phyloP scores from a whole-genome alignment of 2,797 vertebrate species.

The Neosilurus mollespiculum region DNA sequence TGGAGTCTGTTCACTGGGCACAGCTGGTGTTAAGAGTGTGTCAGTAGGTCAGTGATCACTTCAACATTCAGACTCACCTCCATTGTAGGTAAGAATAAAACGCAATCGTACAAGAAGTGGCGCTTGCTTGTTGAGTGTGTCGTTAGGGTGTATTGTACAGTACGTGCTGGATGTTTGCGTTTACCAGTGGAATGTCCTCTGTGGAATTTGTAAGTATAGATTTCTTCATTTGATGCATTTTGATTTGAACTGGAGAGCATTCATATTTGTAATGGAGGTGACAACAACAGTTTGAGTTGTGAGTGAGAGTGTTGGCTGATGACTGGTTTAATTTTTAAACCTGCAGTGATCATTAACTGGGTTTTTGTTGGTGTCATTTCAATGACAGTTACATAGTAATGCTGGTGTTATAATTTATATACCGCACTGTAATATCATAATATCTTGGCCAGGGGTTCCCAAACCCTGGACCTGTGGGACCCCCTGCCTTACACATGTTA shows the following conservation, averaged over 20 bases:
- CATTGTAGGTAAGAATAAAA: not conserved
- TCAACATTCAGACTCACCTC: not conserved
- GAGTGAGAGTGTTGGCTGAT: not conserved
- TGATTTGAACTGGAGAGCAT: not conserved
- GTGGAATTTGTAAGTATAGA: not conserved
- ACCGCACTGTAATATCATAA: not conserved
- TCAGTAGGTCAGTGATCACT: slow-evolving; percentile 21
- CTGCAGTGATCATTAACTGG: not conserved
- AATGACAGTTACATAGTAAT: not conserved
- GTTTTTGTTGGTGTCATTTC: not conserved
- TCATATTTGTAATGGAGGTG: not conserved
- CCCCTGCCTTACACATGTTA: no score
- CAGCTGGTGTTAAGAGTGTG: slow-evolving; percentile 30
- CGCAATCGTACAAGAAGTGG: not conserved
- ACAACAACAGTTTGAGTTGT: not conserved
- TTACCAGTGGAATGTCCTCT: not conserved
- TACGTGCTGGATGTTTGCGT: not conserved
- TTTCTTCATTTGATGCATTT: not conserved
- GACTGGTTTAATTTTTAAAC: not conserved
- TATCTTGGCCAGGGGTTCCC: not conserved
- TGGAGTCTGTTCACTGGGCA: slow-evolving; percentile 16
- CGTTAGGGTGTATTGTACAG: not conserved
- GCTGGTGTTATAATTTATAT: not conserved
- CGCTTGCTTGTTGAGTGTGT: not conserved
- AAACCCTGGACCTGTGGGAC: no score